Percentiles rank a stretch among this genome's conserved stretches.
Conservation (phyloP, 2,113 vertebrate species). For the Anguilla rostrata region DNA sequence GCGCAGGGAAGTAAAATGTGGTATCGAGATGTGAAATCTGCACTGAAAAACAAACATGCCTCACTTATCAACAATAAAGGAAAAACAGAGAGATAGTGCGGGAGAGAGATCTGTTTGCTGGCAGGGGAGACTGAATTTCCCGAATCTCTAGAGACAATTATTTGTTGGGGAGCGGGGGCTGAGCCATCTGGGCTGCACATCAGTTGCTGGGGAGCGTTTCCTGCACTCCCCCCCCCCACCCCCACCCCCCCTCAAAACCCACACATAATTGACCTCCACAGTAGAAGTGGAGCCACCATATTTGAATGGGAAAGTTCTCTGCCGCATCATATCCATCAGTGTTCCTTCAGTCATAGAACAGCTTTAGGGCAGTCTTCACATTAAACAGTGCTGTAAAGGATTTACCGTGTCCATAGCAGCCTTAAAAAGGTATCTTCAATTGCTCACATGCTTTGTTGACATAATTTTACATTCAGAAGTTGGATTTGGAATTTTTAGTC, state of each 20-base stretch:
- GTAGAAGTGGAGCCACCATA: background rate
- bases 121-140: slow-evolving; percentile 5
- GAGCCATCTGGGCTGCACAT: slow-evolving; percentile 5
- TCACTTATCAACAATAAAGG: background rate
- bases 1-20: background rate
- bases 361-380: background rate
- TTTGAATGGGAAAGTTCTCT: background rate
- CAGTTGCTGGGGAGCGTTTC: background rate
- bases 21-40: slow-evolving; percentile 26
- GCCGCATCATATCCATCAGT: background rate
- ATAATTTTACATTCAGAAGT: background rate
- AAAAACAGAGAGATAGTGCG: background rate
- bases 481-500: background rate
- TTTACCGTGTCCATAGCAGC: background rate
- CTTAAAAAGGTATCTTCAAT: background rate
- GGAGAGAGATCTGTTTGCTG: background rate
- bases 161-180: background rate
- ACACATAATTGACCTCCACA: background rate
- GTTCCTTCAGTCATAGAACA: background rate
- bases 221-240: background rate
- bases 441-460: background rate
- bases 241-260: background rate
- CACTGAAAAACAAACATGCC: slow-evolving; percentile 24
- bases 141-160: background rate
- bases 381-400: background rate